phyloP scores from a whole-genome alignment of 2,113 vertebrate genomes.

The Hippocampus mohnikei region DNA sequence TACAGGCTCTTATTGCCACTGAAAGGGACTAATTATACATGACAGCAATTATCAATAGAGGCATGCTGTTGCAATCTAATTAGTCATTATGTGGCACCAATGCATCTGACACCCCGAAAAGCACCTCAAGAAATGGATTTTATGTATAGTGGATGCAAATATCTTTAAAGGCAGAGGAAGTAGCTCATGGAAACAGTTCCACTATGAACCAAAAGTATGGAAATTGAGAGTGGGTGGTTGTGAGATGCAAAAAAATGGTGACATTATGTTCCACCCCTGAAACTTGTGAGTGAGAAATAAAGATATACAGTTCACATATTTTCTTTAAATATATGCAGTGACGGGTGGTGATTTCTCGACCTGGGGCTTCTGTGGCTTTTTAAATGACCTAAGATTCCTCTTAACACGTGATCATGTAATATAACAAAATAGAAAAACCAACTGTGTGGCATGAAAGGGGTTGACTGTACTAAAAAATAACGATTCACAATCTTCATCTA shows the following conservation, averaged over 20 bases:
- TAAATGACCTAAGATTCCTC: too few species aligned
- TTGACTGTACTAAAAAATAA: too few species aligned
- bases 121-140: neutral
- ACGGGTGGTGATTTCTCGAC: too few species aligned
- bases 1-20: constrained; percentile 37
- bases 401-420: too few species aligned
- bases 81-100: constrained; percentile 26
- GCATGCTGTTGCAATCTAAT: constrained; percentile 21
- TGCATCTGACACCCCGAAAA: neutral
- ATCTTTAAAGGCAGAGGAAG: neutral
- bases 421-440: too few species aligned
- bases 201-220: neutral
- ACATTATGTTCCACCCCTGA: neutral
- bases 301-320: neutral
- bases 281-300: neutral
- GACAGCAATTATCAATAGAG: constrained; percentile 48
- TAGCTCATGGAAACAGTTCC: neutral
- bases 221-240: neutral
- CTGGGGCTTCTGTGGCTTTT: too few species aligned
- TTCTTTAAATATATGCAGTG: neutral
- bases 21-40: constrained; percentile 46
- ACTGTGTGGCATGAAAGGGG: too few species aligned
- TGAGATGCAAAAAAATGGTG: neutral
- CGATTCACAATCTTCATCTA: too few species aligned
- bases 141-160: neutral